These are phyloP conservation scores for Rhyzopertha dominica DNA, from an alignment of 1,140 invertebrate genomes.

Conservation along the genomic window DNA sequence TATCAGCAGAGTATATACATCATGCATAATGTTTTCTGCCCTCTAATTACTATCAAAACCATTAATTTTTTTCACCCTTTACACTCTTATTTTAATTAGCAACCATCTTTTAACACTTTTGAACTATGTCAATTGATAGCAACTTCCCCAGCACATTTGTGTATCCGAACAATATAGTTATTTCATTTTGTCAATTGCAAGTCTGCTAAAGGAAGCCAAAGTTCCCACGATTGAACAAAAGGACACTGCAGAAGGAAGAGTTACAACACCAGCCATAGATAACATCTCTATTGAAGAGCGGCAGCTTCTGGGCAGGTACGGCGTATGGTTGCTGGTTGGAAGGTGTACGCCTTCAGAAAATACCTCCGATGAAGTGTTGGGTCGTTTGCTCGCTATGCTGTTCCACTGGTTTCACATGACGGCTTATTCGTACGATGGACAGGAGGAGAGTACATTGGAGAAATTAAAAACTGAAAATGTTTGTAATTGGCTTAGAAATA, in stretches of 20 bases:
- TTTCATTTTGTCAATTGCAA: slow-evolving; percentile 42
- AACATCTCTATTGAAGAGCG: slow-evolving; percentile 71
- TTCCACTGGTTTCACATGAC: slow-evolving; percentile 99
- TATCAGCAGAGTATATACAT: too few species aligned
- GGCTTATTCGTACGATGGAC: slow-evolving; percentile 88
- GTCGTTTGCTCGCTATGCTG: slow-evolving; percentile 87
- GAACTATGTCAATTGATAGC: too few species aligned
- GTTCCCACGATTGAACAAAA: slow-evolving; percentile 57
- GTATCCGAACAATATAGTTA: not conserved
- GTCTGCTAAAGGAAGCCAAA: slow-evolving; percentile 76
- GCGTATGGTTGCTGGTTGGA: slow-evolving; percentile 94
- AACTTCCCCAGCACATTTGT: too few species aligned
- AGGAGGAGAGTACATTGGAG: slow-evolving; percentile 81
- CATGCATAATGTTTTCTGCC: too few species aligned
- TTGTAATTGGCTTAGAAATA: slow-evolving; percentile 83
- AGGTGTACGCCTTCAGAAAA: slow-evolving; percentile 82
- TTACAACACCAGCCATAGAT: slow-evolving; percentile 45
- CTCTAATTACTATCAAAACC: too few species aligned
- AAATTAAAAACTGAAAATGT: slow-evolving; percentile 91
- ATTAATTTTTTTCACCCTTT: too few species aligned
- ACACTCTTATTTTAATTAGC: too few species aligned
- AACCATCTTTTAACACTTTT: too few species aligned
- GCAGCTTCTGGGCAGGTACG: slow-evolving; percentile 88
- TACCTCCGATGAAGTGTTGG: slow-evolving; percentile 83
- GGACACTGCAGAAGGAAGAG: slow-evolving; percentile 34